These are phyloP conservation scores for Kryptolebias marmoratus DNA, from an alignment of 2,113 vertebrate species.

Conservation along the genomic window DNA sequence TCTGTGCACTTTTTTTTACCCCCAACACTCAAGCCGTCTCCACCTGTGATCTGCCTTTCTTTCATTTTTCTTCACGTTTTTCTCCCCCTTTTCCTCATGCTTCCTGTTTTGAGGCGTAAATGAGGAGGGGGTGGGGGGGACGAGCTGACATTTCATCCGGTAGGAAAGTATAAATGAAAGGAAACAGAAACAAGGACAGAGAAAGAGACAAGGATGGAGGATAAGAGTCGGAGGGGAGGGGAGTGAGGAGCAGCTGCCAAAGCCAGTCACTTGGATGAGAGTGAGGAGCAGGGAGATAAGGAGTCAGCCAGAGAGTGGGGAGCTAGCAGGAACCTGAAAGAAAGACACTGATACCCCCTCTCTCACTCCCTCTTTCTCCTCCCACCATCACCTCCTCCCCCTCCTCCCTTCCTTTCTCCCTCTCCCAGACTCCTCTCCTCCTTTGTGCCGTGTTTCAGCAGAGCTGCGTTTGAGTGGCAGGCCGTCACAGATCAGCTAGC, in stretches of 20 bases:
- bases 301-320: slow-evolving; percentile 68
- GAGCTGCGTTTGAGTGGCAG: slow-evolving; percentile 78
- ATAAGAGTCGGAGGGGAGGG: slow-evolving; percentile 31
- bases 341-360: slow-evolving; percentile 77
- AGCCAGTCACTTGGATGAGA: slow-evolving; percentile 74
- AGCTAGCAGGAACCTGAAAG: slow-evolving; percentile 65
- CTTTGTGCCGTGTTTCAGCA: slow-evolving; percentile 74
- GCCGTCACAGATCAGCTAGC: slow-evolving; percentile 81
- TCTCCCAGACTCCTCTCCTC: slow-evolving; percentile 67
- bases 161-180: slow-evolving; percentile 56
- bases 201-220: slow-evolving; percentile 6
- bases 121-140: slow-evolving; percentile 37
- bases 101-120: slow-evolving; percentile 38
- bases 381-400: slow-evolving; percentile 18
- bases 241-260: slow-evolving; percentile 68
- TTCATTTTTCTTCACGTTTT: slow-evolving; percentile 26
- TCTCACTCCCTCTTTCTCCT: slow-evolving; percentile 18
- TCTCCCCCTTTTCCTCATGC: slow-evolving; percentile 37
- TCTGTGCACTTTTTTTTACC: not conserved
- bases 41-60: slow-evolving; percentile 57
- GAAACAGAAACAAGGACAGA: slow-evolving; percentile 25
- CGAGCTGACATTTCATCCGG: slow-evolving; percentile 60
- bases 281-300: slow-evolving; percentile 74
- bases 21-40: not conserved
- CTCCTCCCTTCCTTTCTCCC: slow-evolving; percentile 35